phyloP scores from a whole-genome alignment of 2,888 invertebrate species.

The Anoncus sp. region DNA sequence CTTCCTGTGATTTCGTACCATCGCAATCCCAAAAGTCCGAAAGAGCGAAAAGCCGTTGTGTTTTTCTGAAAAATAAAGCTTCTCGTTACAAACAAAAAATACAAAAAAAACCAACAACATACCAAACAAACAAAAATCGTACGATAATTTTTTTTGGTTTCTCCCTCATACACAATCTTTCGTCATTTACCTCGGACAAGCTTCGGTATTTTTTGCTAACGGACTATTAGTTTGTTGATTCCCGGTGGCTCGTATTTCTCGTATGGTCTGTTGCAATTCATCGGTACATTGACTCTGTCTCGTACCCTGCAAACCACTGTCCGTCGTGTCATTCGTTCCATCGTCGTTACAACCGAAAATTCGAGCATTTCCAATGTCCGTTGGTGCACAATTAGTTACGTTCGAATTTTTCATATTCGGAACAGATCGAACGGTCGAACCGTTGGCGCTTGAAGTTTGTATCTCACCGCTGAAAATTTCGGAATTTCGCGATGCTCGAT shows the following conservation, averaged over 20 bases:
- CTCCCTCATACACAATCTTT: neutral
- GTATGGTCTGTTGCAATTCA: constrained; percentile 45
- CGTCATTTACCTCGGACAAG: constrained; percentile 68
- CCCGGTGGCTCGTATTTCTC: constrained; percentile 41
- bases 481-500: constrained; percentile 18
- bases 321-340: constrained; percentile 26
- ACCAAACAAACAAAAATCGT: too few species aligned
- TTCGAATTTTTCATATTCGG: constrained; percentile 49
- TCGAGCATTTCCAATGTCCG: constrained; percentile 14
- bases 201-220: constrained; percentile 69
- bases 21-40: constrained; percentile 88
- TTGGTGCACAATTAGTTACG: constrained; percentile 1
- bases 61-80: constrained; percentile 68
- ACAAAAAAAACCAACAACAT: too few species aligned
- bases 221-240: constrained; percentile 43
- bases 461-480: constrained; percentile 23
- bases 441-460: constrained; percentile 16
- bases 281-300: constrained; percentile 34
- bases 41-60: constrained; percentile 84
- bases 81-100: constrained; percentile 1
- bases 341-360: neutral
- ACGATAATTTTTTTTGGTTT: too few species aligned
- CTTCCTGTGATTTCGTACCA: constrained; percentile 78
- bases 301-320: constrained; percentile 38
- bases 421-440: constrained; percentile 35